Base-by-base conservation (phyloP, 1,140 invertebrate species). In the Procambarus clarkii region DNA sequence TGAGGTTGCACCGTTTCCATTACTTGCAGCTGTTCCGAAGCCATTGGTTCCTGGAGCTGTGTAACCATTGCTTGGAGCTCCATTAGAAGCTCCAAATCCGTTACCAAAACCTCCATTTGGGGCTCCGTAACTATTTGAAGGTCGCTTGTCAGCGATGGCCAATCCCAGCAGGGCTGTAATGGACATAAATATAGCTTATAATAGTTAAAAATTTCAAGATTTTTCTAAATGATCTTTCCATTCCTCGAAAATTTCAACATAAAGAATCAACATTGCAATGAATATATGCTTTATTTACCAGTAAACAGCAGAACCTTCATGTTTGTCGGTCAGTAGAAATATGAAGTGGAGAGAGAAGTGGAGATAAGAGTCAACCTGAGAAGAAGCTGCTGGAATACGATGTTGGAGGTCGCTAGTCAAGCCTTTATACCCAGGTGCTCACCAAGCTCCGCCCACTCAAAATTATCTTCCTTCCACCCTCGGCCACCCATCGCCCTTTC, bases 91-190 rank as follows among this genome's bases (percentile, higher is more conserved):
- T 0, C 50, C 50, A 54, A 5, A 54, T 0, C 50, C 50, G 18
- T 64, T 64, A 64, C 60, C 21, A 21, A 34, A 54, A 54, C 80
- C 83, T 24, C 69, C 69, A 46, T 44, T 76, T 13, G 64, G 46
- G 2, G 84, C 84, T n/a, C 44, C 45, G 64, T 84, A 64, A 9
- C 60, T 58, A 24, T 11, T 64, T n/a, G 60, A 21, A n/a, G 60
- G 45, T 11, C 64, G 45, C n/a, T 48, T 86, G 84, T 86, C 84
- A 34, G 84, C 84, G 21, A 60, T 44, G 7, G 46, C 24, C 44
- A 54, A 45, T 7, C 60, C 84, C 71, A 86, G 64, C 2, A 86
- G 84, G 24, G 71, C 69, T 74, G 74, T 21, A 84, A 21, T 11
- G 18, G 21, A 64, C 13, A 21, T n/a, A 4, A 9, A 1, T 24